A percentile compares a stretch with the other conserved stretches of the same genome.
phyloP scores from a whole-genome alignment of 2,888 invertebrate species.

The Apamea monoglypha region DNA sequence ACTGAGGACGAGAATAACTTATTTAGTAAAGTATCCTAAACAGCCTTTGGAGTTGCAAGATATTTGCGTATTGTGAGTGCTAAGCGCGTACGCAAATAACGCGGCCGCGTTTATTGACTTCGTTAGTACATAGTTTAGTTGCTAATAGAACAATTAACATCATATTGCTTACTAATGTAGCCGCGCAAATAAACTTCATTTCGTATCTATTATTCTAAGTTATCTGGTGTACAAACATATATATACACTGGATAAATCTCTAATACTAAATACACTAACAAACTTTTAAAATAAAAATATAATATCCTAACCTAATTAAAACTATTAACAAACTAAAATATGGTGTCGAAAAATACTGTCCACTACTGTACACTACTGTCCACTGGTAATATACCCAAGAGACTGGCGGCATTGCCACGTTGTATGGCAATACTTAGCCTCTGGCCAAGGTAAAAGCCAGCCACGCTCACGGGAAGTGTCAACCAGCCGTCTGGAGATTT shows the following conservation, averaged over 20 bases:
- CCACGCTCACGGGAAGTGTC: neutral
- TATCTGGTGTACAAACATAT: neutral
- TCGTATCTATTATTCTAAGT: neutral
- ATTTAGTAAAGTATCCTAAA: slow-evolving; percentile 41
- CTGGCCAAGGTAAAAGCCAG: too few species aligned
- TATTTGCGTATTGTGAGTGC: slow-evolving; percentile 50
- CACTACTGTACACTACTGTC: too few species aligned
- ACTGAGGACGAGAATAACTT: slow-evolving; percentile 45
- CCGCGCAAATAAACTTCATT: slow-evolving; percentile 15
- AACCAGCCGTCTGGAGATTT: neutral
- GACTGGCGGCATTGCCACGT: neutral
- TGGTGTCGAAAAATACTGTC: neutral
- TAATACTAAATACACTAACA: neutral
- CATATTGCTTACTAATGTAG: slow-evolving; percentile 60
- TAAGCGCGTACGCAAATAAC: slow-evolving; percentile 59
- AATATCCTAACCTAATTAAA: neutral
- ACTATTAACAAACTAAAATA: neutral
- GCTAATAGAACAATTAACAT: slow-evolving; percentile 62
- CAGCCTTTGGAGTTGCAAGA: slow-evolving; percentile 32
- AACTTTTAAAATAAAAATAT: neutral
- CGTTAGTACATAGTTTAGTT: slow-evolving; percentile 59
- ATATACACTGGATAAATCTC: neutral
- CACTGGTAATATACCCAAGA: neutral
- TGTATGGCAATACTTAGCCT: neutral
- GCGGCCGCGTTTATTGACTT: slow-evolving; percentile 51